Base-by-base conservation (phyloP, 2,888 invertebrate genomes). In the Agrotis clavis region DNA sequence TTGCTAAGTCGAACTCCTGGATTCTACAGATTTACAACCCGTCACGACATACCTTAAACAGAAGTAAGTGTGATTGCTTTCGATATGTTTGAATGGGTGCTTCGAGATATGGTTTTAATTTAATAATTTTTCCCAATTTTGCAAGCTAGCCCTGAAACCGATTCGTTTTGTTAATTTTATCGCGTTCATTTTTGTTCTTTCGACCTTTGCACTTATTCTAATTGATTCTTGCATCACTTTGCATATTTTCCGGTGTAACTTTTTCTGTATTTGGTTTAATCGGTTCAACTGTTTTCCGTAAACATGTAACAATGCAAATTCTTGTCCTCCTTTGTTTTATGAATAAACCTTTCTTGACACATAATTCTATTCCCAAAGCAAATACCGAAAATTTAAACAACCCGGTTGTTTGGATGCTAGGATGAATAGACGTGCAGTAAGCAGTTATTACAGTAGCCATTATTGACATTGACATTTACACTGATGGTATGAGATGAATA, bases 11-110 rank as follows among this genome's bases (percentile, higher is more conserved):
- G 59, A 69, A 57, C n/a, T 56, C 56, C 48, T 51, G 30, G 53
- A 63, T 59, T 56, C 48, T 56, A 53, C 35, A 59, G 30, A 63
- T 65, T 71, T 51, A 60, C n/a, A 67, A 78, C 74, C 62, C 68
- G 79, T 53, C 4, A 50, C 16, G 1, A 48, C 21, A 65, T 67
- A 67, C 57, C 68, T 76, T 75, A 50, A 35, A 61, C 64, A 53
- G 11, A 30, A 3, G 13, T 35, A 53, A 21, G 41, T 35, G 4
- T 57, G 19, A 59, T 21, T 74, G n/a, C 16, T 74, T 53, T 65
- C 9, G 19, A 47, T 45, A 35, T 19, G 16, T 53, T 35, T 35
- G 13, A 45, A 50, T 6, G 13, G 1, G 14, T 13, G 14, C n/a
- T 25, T 21, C 21, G 4, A n/a, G n/a, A 35, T 21, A n/a, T 16